phyloP scores from a whole-genome alignment of 2,888 invertebrate species.

The Steromphala cineraria region DNA sequence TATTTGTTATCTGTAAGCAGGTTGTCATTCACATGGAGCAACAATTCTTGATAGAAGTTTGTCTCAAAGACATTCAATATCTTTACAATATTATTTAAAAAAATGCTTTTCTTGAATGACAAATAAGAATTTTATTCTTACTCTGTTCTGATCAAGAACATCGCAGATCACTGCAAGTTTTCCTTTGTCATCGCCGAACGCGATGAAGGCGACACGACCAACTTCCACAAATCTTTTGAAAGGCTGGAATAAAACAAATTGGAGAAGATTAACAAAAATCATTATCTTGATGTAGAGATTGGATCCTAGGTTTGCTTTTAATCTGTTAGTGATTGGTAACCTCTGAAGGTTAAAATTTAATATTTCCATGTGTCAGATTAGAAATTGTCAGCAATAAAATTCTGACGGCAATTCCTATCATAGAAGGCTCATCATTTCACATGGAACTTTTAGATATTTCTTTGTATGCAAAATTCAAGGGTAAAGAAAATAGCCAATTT shows the following conservation, averaged over 20 bases:
- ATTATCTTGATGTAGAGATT: no score
- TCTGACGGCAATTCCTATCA: conserved; percentile 67
- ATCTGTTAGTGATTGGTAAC: no score
- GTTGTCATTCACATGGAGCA: no score
- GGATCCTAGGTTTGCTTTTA: no score
- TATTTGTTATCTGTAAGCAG: background rate
- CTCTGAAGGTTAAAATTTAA: no score
- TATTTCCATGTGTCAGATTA: conserved; percentile 37
- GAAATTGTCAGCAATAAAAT: conserved; percentile 36
- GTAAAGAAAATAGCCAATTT: no score
- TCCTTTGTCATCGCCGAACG: conserved; percentile 91
- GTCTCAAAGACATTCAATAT: no score
- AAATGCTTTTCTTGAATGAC: background rate
- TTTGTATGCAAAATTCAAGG: no score
- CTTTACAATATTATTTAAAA: no score
- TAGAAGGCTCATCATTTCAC: conserved; percentile 53
- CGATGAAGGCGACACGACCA: conserved; percentile 96
- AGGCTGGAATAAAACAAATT: conserved; percentile 44
- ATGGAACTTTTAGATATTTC: no score
- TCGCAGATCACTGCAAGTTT: conserved; percentile 96
- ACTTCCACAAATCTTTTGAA: conserved; percentile 88
- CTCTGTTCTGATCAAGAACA: conserved; percentile 96
- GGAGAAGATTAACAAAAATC: no score
- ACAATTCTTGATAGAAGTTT: no score
- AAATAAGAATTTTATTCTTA: conserved; percentile 72